Conservation (phyloP, 2,113 vertebrate genomes). For the Cochlearius cochlearius region DNA sequence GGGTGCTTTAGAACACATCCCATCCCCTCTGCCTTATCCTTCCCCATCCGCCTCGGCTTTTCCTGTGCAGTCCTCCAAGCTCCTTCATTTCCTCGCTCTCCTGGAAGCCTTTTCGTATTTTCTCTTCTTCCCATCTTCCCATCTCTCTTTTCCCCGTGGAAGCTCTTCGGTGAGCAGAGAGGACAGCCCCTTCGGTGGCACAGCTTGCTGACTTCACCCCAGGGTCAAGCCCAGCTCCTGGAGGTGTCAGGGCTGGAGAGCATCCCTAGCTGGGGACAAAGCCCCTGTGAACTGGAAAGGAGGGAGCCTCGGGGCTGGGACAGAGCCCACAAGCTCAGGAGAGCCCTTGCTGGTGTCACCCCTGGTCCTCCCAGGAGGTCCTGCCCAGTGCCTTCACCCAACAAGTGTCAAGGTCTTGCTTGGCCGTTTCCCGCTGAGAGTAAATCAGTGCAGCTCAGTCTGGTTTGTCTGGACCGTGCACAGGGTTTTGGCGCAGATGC, state of each 20-base stretch:
- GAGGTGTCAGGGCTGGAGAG: neutral
- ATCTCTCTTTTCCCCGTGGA: neutral
- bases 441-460: neutral
- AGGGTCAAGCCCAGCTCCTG: neutral
- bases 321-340: neutral
- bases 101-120: neutral
- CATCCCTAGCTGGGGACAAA: neutral
- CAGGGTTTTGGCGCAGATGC: neutral
- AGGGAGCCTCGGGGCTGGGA: neutral
- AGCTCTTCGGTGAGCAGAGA: neutral
- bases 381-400: neutral
- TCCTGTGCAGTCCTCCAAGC: neutral
- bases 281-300: neutral
- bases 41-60: neutral
- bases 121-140: neutral
- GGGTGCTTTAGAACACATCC: neutral
- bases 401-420: neutral
- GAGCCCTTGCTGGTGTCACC: neutral
- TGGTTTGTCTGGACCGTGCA: too few relatives aligned
- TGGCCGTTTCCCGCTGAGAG: fast-evolving
- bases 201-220: neutral
- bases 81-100: neutral
- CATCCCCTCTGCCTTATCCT: neutral
- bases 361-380: neutral
- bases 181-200: neutral